Evolutionary conservation across 2,113 vertebrate genomes (phyloP), one percentile per base, ranked within the genome.

Genomic region (Neotoma lepida): DNA sequence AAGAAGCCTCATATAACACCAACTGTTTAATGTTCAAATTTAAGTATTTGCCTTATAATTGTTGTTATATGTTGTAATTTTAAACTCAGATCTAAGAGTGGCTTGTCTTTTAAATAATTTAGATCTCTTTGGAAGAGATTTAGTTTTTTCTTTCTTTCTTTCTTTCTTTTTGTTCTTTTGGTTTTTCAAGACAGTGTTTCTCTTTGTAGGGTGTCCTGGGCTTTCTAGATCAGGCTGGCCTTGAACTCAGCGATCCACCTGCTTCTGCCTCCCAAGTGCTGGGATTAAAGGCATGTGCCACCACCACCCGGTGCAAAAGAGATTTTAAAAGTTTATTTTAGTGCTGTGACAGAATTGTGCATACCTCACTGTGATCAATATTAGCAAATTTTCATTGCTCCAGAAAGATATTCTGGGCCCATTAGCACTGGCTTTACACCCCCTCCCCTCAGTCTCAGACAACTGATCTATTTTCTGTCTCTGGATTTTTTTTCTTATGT

Each of bases 21-120:
- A 93, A 46, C 46, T 93, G 49, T 26, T 33, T 17, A 92, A 2
- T 86, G 35, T 88, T 95, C 58, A 86, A 9, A 76, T 96, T 92
- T 85, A n/a, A 44, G 74, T 78, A 33, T 20, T 85, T 89, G 8
- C 24, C 24, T 84, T 89, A 78, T 61, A 49, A 51, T 91, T 91
- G 4, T 88, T 88, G 49, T 85, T 84, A 86, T 88, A 80, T 61
- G 84, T 35, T 86, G 4, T 92, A 87, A 77, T 74, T 89, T 86
- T 46, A 24, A 90, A 77, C 22, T 91, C 26, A 46, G 15, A 58
- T 86, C 5, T 94, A 86, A 82, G 17, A 10, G 30, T 46, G 41
- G 61, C 64, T 77, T 91, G 58, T 56, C 35, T 94, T 96, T 92
- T 70, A 93, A 88, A 33, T 93, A 46, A 85, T 78, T 91, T 86